Percentiles rank a stretch among this genome's conserved stretches.
Conservation (phyloP, 1,140 invertebrate genomes). For the Glossosoma conforme region DNA sequence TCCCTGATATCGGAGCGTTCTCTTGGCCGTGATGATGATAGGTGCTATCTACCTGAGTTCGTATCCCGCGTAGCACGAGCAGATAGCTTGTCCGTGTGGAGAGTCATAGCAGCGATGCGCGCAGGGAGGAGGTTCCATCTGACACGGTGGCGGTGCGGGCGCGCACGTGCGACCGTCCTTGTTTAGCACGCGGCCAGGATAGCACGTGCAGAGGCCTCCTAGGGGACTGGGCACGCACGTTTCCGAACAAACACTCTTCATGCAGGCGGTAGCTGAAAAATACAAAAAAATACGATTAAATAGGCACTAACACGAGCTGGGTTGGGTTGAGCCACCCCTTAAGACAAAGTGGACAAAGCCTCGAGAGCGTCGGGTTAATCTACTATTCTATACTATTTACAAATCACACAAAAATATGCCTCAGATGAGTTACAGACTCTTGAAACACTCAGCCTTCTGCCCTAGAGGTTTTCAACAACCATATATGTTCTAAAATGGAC, state of each 20-base stretch:
- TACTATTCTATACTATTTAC: too few relatives aligned
- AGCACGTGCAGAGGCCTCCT: slow-evolving; percentile 68
- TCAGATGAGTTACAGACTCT: too few relatives aligned
- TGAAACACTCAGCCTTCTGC: too few relatives aligned
- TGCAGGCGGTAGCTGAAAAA: slow-evolving; percentile 59
- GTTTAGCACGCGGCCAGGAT: slow-evolving; percentile 52
- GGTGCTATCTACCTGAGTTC: slow-evolving; percentile 46
- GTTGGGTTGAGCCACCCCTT: too few relatives aligned
- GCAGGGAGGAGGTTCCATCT: slow-evolving; percentile 34
- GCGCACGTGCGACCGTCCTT: slow-evolving; percentile 49
- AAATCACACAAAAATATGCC: too few relatives aligned
- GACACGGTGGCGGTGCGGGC: slow-evolving; percentile 7
- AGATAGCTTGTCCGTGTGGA: slow-evolving; percentile 47
- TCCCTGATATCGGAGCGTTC: too few relatives aligned
- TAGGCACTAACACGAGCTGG: too few relatives aligned
- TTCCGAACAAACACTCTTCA: slow-evolving; percentile 50
- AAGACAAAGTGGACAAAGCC: too few relatives aligned
- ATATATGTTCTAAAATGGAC: too few relatives aligned
- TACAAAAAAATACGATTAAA: too few relatives aligned
- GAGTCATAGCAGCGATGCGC: slow-evolving; percentile 45
- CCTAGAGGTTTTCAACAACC: too few relatives aligned
- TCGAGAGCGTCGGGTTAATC: too few relatives aligned
- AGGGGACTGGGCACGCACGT: slow-evolving; percentile 61
- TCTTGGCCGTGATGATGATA: not conserved
- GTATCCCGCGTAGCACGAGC: slow-evolving; percentile 74